Evolutionary conservation across 2,113 vertebrate species (phyloP).

Genomic region (Scatophagus argus): DNA sequence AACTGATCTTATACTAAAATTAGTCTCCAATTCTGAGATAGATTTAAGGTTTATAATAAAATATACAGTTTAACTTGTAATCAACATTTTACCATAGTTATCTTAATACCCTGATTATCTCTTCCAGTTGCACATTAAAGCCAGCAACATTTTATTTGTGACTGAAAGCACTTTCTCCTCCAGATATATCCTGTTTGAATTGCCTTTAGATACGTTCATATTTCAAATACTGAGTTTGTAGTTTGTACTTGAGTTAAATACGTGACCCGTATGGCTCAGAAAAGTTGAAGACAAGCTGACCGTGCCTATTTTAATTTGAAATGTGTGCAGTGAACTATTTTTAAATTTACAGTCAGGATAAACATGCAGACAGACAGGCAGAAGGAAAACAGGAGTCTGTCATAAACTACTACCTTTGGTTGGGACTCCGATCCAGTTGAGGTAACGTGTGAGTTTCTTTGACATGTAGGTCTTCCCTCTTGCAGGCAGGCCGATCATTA

Average conservation of each 20-base stretch:
- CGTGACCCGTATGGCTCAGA: neutral
- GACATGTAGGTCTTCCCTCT: conserved; percentile 95
- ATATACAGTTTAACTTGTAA: neutral
- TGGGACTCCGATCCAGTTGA: conserved; percentile 98
- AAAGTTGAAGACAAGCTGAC: too few species aligned
- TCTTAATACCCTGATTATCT: neutral
- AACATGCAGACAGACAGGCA: too few species aligned
- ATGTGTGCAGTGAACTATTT: too few species aligned
- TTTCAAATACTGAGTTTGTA: neutral
- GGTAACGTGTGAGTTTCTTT: conserved; percentile 97
- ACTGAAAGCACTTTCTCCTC: neutral
- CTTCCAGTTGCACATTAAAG: neutral
- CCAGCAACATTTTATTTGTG: neutral
- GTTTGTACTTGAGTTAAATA: neutral
- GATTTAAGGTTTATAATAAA: too few species aligned
- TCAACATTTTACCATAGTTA: neutral
- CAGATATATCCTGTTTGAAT: neutral
- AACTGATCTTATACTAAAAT: neutral
- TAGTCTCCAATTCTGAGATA: neutral
- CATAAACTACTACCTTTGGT: conserved; percentile 92
- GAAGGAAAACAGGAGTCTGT: too few species aligned
- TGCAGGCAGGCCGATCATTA: conserved; percentile 96
- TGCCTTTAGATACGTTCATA: neutral
- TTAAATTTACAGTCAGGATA: too few species aligned
- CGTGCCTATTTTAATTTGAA: too few species aligned